Evolutionary conservation across 2,888 invertebrate species (phyloP).

Genomic region (Clivina fossor): DNA sequence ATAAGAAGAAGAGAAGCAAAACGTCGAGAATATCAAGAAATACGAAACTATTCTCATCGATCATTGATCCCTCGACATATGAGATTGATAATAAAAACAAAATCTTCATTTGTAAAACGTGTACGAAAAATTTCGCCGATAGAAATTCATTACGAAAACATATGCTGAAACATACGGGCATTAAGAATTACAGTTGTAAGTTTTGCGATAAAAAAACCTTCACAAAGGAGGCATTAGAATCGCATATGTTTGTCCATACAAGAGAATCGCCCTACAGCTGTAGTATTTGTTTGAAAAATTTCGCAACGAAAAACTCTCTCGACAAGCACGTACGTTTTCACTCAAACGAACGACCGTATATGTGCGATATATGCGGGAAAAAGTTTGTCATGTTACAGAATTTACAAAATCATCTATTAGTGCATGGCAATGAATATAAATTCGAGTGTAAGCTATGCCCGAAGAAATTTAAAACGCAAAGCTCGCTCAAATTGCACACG

Average conservation of each 20-base stretch:
- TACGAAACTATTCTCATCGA: too few species aligned
- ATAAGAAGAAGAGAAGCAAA: neutral
- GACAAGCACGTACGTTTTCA: neutral
- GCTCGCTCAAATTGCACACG: neutral
- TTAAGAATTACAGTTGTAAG: neutral
- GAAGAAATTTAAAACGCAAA: conserved; percentile 2
- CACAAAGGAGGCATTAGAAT: neutral
- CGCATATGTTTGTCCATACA: conserved; percentile 1
- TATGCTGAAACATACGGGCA: neutral
- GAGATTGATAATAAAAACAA: neutral
- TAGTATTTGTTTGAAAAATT: neutral
- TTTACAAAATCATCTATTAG: neutral
- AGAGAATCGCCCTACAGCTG: neutral
- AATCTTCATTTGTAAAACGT: neutral
- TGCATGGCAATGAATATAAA: conserved; percentile 3
- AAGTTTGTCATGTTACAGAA: neutral
- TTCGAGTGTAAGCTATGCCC: neutral
- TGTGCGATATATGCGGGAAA: conserved; percentile 16
- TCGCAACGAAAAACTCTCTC: neutral
- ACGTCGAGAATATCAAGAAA: neutral
- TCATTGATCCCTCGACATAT: neutral
- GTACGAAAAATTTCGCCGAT: neutral
- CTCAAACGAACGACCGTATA: neutral
- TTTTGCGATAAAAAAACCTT: neutral
- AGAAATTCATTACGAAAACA: neutral